Base-by-base conservation (phyloP, 2,113 vertebrate species). In the Triplophysa siluroides region DNA sequence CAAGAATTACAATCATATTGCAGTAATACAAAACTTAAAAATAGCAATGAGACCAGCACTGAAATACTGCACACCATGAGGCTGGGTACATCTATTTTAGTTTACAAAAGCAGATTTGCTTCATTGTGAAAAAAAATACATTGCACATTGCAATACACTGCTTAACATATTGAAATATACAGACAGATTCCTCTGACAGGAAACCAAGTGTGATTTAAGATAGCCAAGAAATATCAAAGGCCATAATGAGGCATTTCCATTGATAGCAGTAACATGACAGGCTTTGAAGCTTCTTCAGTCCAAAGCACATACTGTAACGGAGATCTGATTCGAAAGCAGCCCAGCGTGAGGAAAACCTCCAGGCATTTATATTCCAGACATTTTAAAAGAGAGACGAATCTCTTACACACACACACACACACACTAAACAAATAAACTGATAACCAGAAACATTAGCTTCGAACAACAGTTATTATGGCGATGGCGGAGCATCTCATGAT, bases 181-280 rank as follows among this genome's bases (percentile, higher is more conserved):
- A 58, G 19, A 62, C 23, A 63, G 10, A 76, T 62, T 50, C 13
- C 33, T 43, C 54, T 7, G 21, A 74, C 71, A 74, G 54, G 56
- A 75, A 45, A 62, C 72, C 9, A 21, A 63, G 60, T 47, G 41
- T 29, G 41, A 63, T 29, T n/a, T 26, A 47, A 4, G 16, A 76
- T 50, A 10, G 73, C 23, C 43, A 29, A 63, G 41, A 50, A 63
- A 76, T 60, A 50, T 63, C 38, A 63, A 47, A 63, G 60, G 16
- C 41, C 73, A 76, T 76, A 76, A 76, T 76, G 41, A 63, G 60
- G 60, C 14, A 62, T 76, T 76, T 50, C 73, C 73, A 76, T 50
- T 76, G 47, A 76, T 63, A 60, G 73, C 23, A 63, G 26, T 23
- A 76, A 50, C 8, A 63, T n/a, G 38, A 73, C 70, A 41, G 70